Evolutionary conservation across 2,888 invertebrate genomes (phyloP).

Genomic region (Sturmia bella): DNA sequence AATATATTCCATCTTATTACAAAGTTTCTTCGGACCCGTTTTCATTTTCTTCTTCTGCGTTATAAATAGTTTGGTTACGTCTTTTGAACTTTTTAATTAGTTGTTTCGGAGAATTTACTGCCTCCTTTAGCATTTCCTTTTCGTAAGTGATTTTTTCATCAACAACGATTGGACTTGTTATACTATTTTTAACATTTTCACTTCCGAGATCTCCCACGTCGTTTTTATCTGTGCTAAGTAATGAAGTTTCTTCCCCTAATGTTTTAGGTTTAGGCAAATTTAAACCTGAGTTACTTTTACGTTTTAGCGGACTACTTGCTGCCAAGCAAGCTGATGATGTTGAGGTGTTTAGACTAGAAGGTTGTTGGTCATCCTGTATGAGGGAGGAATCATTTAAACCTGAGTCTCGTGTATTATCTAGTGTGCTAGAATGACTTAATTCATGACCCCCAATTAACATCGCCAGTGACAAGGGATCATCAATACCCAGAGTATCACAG

Average conservation of each 20-base stretch:
- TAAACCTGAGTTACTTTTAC: conserved; percentile 74
- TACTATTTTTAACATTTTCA: conserved; percentile 4
- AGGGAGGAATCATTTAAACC: conserved; percentile 67
- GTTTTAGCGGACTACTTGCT: conserved; percentile 74
- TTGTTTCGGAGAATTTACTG: conserved; percentile 67
- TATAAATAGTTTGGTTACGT: conserved; percentile 79
- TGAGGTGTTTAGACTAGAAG: conserved; percentile 71
- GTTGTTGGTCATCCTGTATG: conserved; percentile 54
- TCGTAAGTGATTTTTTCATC: not conserved
- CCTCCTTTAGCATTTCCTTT: not conserved
- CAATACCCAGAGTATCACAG: conserved; percentile 87
- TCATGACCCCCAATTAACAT: conserved; percentile 83
- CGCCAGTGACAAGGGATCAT: conserved; percentile 89
- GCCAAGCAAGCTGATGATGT: conserved; percentile 36
- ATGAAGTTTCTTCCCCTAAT: conserved; percentile 26
- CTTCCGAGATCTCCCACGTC: conserved; percentile 50
- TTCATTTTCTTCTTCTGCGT: conserved; percentile 70
- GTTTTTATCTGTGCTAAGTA: conserved; percentile 67
- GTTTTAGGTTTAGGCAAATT: conserved; percentile 75
- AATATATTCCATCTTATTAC: not conserved
- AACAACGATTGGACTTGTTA: not conserved
- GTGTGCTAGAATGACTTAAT: conserved; percentile 75
- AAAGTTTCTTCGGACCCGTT: conserved; percentile 36
- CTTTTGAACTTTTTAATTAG: conserved; percentile 80
- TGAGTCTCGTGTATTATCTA: conserved; percentile 71